phyloP scores from a whole-genome alignment of 64 coral and sea anemone species.

The Actinia equina region DNA sequence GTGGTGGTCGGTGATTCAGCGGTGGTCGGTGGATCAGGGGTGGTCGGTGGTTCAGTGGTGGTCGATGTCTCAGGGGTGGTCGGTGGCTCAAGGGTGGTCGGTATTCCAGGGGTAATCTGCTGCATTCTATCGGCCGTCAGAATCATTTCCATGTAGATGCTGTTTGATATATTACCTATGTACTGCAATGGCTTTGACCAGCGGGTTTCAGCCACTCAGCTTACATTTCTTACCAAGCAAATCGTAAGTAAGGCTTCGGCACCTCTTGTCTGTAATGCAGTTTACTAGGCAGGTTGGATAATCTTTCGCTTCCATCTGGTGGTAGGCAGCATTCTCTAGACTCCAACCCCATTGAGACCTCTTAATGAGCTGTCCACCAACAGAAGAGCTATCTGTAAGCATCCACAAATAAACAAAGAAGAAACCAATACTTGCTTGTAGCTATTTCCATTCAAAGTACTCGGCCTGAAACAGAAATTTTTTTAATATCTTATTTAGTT shows the following conservation, averaged over 20 bases:
- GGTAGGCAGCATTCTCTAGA: neutral
- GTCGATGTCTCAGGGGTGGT: neutral
- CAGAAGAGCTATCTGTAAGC: neutral
- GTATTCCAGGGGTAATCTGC: neutral
- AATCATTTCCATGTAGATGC: neutral
- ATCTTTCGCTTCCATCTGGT: neutral
- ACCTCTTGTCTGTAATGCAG: neutral
- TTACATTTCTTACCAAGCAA: neutral
- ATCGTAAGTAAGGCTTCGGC: constrained; percentile 11
- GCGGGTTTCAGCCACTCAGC: constrained; percentile 1
- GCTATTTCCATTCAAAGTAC: neutral
- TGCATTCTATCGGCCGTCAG: neutral
- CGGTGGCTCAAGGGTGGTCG: neutral
- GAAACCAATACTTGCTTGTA: neutral
- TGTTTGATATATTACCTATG: neutral
- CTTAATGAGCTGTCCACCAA: neutral
- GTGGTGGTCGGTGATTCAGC: neutral
- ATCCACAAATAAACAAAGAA: neutral
- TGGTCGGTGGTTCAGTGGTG: neutral
- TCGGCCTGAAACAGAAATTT: no score
- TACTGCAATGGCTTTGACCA: neutral
- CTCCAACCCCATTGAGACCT: neutral
- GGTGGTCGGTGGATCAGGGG: neutral
- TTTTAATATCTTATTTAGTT: no score
- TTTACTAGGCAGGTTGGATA: neutral